phyloP scores from a whole-genome alignment of 2,888 invertebrate species.

The Prosapia bicincta region DNA sequence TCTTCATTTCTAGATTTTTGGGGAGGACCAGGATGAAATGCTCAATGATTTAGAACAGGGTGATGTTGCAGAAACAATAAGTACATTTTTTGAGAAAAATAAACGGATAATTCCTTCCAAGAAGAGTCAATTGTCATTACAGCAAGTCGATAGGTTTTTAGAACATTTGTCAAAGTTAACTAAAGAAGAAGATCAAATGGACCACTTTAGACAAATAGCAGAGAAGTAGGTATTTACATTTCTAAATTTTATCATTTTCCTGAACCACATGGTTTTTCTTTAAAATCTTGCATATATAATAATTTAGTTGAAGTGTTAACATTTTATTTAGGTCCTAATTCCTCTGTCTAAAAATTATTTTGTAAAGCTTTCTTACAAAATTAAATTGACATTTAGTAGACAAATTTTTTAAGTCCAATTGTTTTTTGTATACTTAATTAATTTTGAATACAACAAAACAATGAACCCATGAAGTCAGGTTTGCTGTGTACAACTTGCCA shows the following conservation, averaged over 20 bases:
- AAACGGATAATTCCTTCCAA: conserved; percentile 54
- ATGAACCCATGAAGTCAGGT: too few relatives aligned
- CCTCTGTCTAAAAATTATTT: too few relatives aligned
- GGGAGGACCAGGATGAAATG: conserved; percentile 73
- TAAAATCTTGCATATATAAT: too few relatives aligned
- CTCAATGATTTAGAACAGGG: conserved; percentile 82
- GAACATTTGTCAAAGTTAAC: conserved; percentile 69
- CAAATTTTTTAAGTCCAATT: too few relatives aligned
- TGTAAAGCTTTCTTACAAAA: too few relatives aligned
- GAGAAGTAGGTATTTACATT: conserved; percentile 47
- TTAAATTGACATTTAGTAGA: too few relatives aligned
- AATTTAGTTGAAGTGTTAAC: too few relatives aligned
- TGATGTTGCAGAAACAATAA: conserved; percentile 85
- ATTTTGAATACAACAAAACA: too few relatives aligned
- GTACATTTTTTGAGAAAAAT: conserved; percentile 69
- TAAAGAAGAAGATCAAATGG: conserved; percentile 82
- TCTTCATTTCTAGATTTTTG: conserved; percentile 56
- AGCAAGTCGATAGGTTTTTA: conserved; percentile 74
- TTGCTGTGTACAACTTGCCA: too few relatives aligned
- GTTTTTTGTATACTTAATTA: too few relatives aligned
- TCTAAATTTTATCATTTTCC: neutral
- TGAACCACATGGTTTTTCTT: too few relatives aligned
- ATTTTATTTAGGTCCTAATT: too few relatives aligned
- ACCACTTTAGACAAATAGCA: conserved; percentile 69
- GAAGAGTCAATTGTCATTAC: conserved; percentile 67